Conservation (phyloP, 2,888 invertebrate genomes). For the Celastrina argiolus region DNA sequence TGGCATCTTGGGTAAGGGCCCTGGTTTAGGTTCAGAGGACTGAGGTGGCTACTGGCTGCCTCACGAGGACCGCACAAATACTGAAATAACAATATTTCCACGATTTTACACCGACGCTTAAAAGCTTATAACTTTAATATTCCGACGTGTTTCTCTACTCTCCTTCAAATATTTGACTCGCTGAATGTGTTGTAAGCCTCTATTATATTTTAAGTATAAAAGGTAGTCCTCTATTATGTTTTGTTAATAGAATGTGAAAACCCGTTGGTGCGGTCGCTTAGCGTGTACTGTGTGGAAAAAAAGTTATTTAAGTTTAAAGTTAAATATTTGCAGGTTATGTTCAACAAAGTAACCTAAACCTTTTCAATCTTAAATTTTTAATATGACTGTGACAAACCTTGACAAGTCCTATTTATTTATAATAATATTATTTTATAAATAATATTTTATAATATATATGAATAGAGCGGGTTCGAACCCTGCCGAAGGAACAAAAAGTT, state of each 20-base stretch:
- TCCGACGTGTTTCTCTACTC: neutral
- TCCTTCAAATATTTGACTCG: slow-evolving; percentile 4
- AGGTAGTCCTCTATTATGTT: neutral
- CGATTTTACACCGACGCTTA: neutral
- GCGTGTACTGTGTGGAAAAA: neutral
- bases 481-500: no score
- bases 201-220: neutral
- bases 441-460: no score
- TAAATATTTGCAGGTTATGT: neutral
- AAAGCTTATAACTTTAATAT: slow-evolving; percentile 10
- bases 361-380: no score
- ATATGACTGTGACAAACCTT: no score
- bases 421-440: no score
- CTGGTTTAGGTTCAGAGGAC: neutral
- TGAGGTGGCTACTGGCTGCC: neutral
- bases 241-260: neutral
- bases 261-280: neutral
- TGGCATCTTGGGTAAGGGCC: no score
- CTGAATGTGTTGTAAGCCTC: slow-evolving; percentile 9
- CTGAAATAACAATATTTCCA: neutral
- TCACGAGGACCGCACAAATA: no score
- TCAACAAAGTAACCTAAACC: no score
- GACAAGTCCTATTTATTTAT: no score
- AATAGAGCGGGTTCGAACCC: no score
- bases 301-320: neutral